Evolutionary conservation across 64 coral and sea anemone species (phyloP).

Genomic region (Porites lutea): DNA sequence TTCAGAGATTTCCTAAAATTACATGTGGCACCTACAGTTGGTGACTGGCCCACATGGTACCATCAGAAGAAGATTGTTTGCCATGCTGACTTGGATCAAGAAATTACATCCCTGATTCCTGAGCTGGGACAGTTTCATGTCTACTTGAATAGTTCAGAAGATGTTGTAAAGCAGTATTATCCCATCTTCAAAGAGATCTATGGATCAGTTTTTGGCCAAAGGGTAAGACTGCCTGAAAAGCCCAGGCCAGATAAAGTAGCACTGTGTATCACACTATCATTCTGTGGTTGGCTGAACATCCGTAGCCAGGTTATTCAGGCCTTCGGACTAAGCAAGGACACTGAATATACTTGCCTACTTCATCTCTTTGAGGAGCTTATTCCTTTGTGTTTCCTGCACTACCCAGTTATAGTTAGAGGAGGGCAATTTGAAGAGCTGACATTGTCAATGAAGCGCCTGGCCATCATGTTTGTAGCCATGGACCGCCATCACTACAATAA

Average conservation of each 20-base stretch:
- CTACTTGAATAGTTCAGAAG: conserved; percentile 66
- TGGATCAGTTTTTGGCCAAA: conserved; percentile 53
- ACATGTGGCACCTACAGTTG: conserved; percentile 42
- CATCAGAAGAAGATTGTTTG: conserved; percentile 74
- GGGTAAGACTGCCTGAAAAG: conserved; percentile 39
- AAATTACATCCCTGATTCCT: conserved; percentile 40
- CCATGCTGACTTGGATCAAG: conserved; percentile 10
- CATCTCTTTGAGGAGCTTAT: conserved; percentile 75
- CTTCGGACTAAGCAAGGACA: conserved; percentile 70
- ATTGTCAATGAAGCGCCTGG: conserved; percentile 67
- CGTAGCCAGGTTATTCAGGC: conserved; percentile 24
- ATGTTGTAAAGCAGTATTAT: conserved; percentile 60
- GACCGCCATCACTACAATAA: conserved; percentile 72
- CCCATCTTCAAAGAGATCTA: conserved; percentile 72
- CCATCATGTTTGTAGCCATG: conserved; percentile 72
- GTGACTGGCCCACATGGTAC: conserved; percentile 76
- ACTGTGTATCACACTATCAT: conserved; percentile 48
- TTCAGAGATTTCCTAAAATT: conserved; percentile 32
- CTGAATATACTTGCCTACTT: conserved; percentile 55
- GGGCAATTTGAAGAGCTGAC: conserved; percentile 52
- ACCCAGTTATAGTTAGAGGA: conserved; percentile 63
- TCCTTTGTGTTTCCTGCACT: conserved; percentile 54
- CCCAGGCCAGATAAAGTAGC: conserved; percentile 70
- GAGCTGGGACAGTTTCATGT: conserved; percentile 80
- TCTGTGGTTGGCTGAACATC: conserved; percentile 63